Evolutionary conservation across 2,113 vertebrate genomes (phyloP), one percentile per base, ranked within the genome.

Genomic region (Scopus umbretta): DNA sequence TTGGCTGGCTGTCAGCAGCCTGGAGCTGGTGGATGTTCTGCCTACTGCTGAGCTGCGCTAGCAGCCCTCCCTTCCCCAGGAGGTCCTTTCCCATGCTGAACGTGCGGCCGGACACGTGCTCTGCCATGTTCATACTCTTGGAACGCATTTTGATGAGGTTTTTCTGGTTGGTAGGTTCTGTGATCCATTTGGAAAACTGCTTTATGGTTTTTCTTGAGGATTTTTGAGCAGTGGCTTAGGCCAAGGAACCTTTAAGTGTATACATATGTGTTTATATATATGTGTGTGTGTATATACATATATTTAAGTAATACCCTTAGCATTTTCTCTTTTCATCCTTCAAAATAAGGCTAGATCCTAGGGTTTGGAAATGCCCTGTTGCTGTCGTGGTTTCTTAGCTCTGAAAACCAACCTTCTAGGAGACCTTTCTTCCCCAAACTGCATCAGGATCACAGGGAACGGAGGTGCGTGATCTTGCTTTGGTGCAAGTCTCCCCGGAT

Each of bases 231-330:
- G 67, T 50, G 36, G 13, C 70, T 88, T 63, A 50, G 85, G 29
- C 61, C 55, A 62, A 84, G 75, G 71, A 13, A 29, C 79, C 53
- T 80, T 42, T 68, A 43, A 58, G 80, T 9, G 13, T 83, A 12
- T 42, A 42, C 12, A 42, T n/a, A n/a, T n/a, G n/a, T n/a, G n/a
- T n/a, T n/a, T n/a, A n/a, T n/a, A n/a, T n/a, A n/a, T n/a, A n/a
- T n/a, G 2, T 59, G 4, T 55, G 80, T 10, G 18, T 78, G 2
- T 59, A 3, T 55, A 0, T 63, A 0, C 42, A 0, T 32, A 13
- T 34, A 6, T 58, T 23, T 50, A 58, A 82, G 78, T 38, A 63
- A 26, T 19, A 34, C 20, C 6, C 0, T 68, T 66, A 76, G 49
- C 19, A 3, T 76, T 86, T 93, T 50, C 63, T 76, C 75, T 68